Evolutionary conservation across 2,888 invertebrate species (phyloP).

Genomic region (Drosophila histrio): DNA sequence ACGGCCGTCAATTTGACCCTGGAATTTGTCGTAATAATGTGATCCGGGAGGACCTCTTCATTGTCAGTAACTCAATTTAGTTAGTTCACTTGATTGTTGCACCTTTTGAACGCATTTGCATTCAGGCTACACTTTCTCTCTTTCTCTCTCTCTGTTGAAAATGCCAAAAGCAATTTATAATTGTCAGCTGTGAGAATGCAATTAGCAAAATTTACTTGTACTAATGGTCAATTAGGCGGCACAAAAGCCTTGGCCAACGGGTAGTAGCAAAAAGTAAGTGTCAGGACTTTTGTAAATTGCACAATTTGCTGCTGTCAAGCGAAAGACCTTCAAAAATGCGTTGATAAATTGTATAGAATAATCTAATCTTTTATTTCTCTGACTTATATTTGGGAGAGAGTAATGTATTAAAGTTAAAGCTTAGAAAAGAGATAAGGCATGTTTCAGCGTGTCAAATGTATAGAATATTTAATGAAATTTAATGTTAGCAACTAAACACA

Average conservation of each 20-base stretch:
- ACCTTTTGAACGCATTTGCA: constrained; percentile 19
- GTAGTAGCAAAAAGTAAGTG: constrained; percentile 15
- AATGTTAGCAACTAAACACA: not conserved
- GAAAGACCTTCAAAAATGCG: constrained; percentile 9
- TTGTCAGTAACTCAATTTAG: constrained; percentile 31
- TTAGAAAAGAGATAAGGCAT: no score
- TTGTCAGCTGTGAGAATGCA: constrained; percentile 70
- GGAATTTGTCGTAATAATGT: constrained; percentile 25
- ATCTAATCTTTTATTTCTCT: constrained; percentile 9
- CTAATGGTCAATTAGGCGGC: constrained; percentile 69
- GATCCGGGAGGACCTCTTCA: constrained; percentile 9
- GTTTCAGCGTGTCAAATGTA: no score
- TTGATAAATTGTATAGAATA: constrained; percentile 20
- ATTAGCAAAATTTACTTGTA: constrained; percentile 61
- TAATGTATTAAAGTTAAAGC: no score
- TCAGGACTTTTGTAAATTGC: constrained; percentile 39
- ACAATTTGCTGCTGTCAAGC: constrained; percentile 37
- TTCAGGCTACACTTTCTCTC: not conserved
- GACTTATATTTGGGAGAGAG: no score
- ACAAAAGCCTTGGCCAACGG: constrained; percentile 28
- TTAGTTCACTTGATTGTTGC: constrained; percentile 27
- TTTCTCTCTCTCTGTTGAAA: constrained; percentile 15
- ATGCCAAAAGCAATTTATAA: constrained; percentile 68
- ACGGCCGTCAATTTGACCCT: constrained; percentile 38
- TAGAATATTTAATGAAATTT: not conserved